These are phyloP conservation scores for Rhinolophus sinicus DNA, from an alignment of 2,113 vertebrate genomes.

Conservation along the genomic window DNA sequence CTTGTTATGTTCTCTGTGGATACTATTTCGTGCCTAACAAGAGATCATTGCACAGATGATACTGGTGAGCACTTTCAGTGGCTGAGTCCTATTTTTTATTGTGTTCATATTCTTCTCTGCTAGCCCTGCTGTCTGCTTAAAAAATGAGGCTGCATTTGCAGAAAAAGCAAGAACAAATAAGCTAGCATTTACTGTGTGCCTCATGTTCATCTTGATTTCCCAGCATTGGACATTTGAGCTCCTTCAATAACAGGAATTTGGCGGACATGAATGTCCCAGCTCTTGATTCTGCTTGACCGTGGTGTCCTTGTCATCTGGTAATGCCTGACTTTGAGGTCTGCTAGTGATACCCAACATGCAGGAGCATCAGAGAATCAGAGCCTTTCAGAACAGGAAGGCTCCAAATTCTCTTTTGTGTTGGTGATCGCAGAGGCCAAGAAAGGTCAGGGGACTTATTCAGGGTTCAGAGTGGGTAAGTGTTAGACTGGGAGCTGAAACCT, in stretches of 20 bases:
- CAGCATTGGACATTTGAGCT: background rate
- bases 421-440: background rate
- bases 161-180: background rate
- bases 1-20: background rate
- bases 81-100: background rate
- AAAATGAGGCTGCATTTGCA: background rate
- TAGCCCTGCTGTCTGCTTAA: constrained; percentile 21
- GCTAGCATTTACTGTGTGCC: background rate
- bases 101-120: background rate
- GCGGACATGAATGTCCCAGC: background rate
- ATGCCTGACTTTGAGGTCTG: background rate
- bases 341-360: background rate
- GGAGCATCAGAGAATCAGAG: background rate
- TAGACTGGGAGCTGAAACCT: background rate
- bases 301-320: background rate
- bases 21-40: background rate
- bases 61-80: background rate
- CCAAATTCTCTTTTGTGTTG: background rate
- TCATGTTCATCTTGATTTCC: background rate
- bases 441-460: background rate
- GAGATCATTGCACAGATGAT: background rate
- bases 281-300: background rate
- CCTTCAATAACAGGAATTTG: background rate
- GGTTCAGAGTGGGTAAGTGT: background rate
- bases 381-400: background rate